These are phyloP conservation scores for Stratiomys singularior DNA, from an alignment of 2,888 invertebrate genomes.

Conservation along the genomic window DNA sequence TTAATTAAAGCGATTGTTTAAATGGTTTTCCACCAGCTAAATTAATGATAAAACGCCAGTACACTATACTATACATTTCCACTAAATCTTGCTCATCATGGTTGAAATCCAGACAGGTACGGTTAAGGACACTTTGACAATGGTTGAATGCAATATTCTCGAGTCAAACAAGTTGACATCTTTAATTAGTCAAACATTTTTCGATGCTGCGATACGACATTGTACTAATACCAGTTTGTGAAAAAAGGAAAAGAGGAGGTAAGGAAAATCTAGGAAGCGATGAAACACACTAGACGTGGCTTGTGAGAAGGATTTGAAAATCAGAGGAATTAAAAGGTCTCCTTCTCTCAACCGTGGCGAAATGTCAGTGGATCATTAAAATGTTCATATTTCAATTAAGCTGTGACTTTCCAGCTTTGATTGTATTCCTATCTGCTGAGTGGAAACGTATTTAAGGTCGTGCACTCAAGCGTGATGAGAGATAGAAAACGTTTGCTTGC, in stretches of 20 bases:
- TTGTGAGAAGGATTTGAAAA: not conserved
- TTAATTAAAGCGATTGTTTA: too few species aligned
- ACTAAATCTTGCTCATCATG: too few species aligned
- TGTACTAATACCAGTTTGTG: not conserved
- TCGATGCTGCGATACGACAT: not conserved
- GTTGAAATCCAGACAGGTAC: not conserved
- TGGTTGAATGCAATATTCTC: not conserved
- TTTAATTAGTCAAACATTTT: constrained; percentile 20
- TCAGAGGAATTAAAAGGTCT: constrained; percentile 1
- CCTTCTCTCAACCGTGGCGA: not conserved
- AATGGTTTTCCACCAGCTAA: too few species aligned
- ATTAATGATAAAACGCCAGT: too few species aligned
- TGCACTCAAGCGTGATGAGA: constrained; percentile 1
- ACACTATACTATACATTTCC: too few species aligned
- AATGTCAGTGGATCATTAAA: constrained; percentile 35
- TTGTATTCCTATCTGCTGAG: not conserved
- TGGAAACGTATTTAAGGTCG: not conserved
- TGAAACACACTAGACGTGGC: not conserved
- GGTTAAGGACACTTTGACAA: not conserved
- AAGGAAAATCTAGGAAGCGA: not conserved
- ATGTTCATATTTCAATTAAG: constrained; percentile 37
- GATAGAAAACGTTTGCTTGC: not conserved
- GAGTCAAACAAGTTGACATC: constrained; percentile 16
- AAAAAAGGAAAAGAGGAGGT: not conserved
- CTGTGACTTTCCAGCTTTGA: constrained; percentile 13